Base-by-base conservation (phyloP, 2,888 invertebrate genomes). In the Cerastis leucographa region DNA sequence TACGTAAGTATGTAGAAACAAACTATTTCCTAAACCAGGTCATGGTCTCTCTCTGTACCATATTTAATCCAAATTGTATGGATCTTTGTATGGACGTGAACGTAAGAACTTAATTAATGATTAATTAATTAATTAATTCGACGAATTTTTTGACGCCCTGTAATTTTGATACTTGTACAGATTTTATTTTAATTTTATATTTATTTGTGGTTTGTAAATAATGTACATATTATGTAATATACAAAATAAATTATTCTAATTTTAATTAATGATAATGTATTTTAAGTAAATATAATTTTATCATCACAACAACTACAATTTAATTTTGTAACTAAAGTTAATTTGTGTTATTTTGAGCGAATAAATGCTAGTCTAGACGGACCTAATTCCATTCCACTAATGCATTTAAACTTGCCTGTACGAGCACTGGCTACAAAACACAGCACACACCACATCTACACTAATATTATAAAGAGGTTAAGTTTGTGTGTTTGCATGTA, bases 371-470 rank as follows among this genome's bases (percentile, higher is more conserved):
- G 78, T 81, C 85, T 84, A 84, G 81, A 84, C 75, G 65, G 29
- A 75, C 70, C 68, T 84, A 80, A 83, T 77, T 78, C 40, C 69
- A 78, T 76, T 79, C 4, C 49, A 71, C 74, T 76, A 86, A 85
- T 72, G 76, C 68, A 71, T 68, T 85, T 81, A 77, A 66, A 79
- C 54, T 49, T 61, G 40, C 66, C 49, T 68, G 67, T 35, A 68
- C 56, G 25, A 78, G 19, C 19, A 51, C 61, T 65, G 56, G 67
- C 76, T 51, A 74, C 67, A 73, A 54, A 75, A 79, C 65, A 74
- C 22, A 71, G 78, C 64, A 66, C 46, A 71, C 46, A 64, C 25
- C 61, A 70, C 72, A 71, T 71, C n/a, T 64, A 42, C n/a, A 64
- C 40, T n/a, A 42, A 64, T n/a, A 64, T 62, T 64, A 8, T n/a